Conservation (phyloP, 2,113 vertebrate species). For the Phrynosoma platyrhinos region DNA sequence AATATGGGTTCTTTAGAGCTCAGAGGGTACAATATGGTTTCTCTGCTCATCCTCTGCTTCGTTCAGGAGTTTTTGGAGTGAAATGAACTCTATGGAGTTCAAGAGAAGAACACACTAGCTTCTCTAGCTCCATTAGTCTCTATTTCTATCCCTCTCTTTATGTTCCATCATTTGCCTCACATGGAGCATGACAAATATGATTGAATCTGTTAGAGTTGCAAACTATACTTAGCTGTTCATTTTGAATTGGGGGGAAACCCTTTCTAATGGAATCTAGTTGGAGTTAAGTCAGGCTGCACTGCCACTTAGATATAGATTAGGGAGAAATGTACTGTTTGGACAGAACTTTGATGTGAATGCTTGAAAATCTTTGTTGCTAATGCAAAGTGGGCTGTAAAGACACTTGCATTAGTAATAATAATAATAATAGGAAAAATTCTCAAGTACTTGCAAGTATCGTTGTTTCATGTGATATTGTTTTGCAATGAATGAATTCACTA, state of each 20-base stretch:
- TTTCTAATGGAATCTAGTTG: neutral
- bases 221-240: neutral
- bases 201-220: neutral
- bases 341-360: conserved; percentile 33
- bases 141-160: too few species aligned
- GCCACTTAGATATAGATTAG: neutral
- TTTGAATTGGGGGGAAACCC: neutral
- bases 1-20: too few species aligned
- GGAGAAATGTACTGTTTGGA: neutral
- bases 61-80: too few species aligned
- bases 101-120: too few species aligned
- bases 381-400: neutral
- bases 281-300: neutral
- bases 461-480: conserved; percentile 18
- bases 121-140: too few species aligned
- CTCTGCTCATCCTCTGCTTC: too few species aligned
- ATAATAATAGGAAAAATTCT: neutral
- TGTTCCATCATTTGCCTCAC: neutral
- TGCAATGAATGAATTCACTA: neutral
- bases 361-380: neutral
- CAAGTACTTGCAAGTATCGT: neutral
- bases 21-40: too few species aligned
- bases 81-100: too few species aligned
- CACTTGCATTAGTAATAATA: neutral
- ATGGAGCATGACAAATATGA: neutral